Conservation (phyloP, 2,113 vertebrate species). For the Phyllopteryx taeniolatus region DNA sequence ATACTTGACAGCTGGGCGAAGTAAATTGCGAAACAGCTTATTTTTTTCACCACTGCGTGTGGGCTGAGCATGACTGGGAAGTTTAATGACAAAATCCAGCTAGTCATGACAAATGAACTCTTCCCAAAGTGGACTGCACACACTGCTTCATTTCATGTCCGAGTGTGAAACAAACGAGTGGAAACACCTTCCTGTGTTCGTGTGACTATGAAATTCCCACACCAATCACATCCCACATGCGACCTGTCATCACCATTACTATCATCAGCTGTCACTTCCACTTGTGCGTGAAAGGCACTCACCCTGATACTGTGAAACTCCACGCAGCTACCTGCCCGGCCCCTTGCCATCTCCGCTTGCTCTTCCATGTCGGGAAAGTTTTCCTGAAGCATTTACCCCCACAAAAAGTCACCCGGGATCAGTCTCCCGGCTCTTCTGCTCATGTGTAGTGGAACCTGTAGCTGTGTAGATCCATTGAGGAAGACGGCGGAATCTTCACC, state of each 20-base stretch:
- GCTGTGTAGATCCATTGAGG: slow-evolving; percentile 11
- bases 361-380: slow-evolving; percentile 44
- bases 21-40: no score
- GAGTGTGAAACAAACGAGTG: background rate
- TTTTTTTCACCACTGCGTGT: background rate
- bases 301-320: slow-evolving; percentile 58
- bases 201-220: background rate
- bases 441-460: slow-evolving; percentile 1
- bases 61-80: background rate
- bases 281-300: slow-evolving; percentile 18
- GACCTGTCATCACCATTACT: background rate
- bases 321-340: slow-evolving; percentile 64
- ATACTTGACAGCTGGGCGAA: no score
- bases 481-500: background rate
- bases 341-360: slow-evolving; percentile 26
- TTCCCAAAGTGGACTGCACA: background rate
- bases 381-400: background rate
- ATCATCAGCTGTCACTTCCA: background rate
- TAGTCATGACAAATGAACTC: background rate
- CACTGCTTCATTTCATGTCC: background rate
- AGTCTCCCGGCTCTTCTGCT: background rate
- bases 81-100: background rate
- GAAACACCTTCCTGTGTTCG: background rate
- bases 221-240: background rate
- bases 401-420: background rate